These are phyloP conservation scores for Aspidiotus rigidus DNA, from an alignment of 2,888 invertebrate genomes.

Conservation along the genomic window DNA sequence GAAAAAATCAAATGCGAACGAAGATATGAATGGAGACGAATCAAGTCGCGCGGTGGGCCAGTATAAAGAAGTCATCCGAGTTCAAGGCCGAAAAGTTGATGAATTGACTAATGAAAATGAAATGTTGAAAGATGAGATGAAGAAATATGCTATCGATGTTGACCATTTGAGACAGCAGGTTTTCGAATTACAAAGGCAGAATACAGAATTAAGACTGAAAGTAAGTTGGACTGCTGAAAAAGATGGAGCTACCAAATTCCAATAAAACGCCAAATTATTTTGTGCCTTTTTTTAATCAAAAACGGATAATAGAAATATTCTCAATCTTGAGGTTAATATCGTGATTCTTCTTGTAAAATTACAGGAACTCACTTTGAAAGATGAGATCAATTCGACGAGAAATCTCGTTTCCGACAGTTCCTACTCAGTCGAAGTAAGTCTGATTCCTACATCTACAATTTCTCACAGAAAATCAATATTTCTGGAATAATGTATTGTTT, in stretches of 20 bases:
- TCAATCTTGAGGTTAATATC: not conserved
- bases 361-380: constrained; percentile 5
- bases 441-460: too few relatives aligned
- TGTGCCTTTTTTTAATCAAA: not conserved
- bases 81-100: constrained; percentile 64
- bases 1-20: constrained; percentile 38
- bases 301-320: too few relatives aligned
- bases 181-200: constrained; percentile 53
- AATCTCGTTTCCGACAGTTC: not conserved
- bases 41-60: constrained; percentile 54
- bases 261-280: not conserved
- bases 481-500: too few relatives aligned
- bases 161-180: constrained; percentile 61
- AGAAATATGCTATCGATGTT: constrained; percentile 44
- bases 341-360: not conserved
- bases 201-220: constrained; percentile 70
- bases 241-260: too few relatives aligned
- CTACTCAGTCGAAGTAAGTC: too few relatives aligned
- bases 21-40: constrained; percentile 24
- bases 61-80: constrained; percentile 82
- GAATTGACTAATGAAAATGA: constrained; percentile 36
- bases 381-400: not conserved
- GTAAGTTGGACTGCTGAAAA: constrained; percentile 40
- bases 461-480: too few relatives aligned
- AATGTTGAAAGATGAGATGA: constrained; percentile 36